A percentile compares a stretch with the other conserved stretches of the same genome.
Conservation (phyloP, 1,140 invertebrate species). For the Colletes gigas region DNA sequence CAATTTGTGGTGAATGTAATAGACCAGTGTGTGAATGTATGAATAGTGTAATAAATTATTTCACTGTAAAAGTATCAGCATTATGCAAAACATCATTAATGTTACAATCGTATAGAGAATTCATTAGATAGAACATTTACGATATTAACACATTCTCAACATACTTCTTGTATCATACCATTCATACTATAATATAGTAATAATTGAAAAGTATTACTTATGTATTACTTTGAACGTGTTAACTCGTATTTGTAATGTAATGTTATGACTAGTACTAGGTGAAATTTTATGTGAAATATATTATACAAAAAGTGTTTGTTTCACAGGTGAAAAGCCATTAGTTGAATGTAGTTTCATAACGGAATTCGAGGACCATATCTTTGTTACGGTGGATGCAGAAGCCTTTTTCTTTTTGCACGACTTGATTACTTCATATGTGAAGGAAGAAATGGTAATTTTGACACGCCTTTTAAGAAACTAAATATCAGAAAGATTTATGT, state of each 20-base stretch:
- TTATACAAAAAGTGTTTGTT: neutral
- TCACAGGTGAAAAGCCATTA: slow-evolving; percentile 89
- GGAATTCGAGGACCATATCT: slow-evolving; percentile 99
- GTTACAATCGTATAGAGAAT: neutral
- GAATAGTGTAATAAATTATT: neutral
- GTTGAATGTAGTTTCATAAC: slow-evolving; percentile 98
- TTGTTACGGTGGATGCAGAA: slow-evolving; percentile 98
- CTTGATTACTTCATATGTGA: slow-evolving; percentile 96
- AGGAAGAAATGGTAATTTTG: slow-evolving; percentile 90
- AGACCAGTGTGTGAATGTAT: neutral
- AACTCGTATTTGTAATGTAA: neutral
- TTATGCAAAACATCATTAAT: neutral
- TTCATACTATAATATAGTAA: neutral
- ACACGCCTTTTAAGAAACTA: neutral
- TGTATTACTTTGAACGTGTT: neutral
- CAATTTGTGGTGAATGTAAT: neutral
- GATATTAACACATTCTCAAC: neutral
- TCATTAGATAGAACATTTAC: neutral
- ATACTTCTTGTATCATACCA: neutral
- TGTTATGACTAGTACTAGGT: neutral
- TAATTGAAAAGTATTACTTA: neutral
- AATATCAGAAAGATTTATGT: neutral
- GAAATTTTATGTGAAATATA: neutral
- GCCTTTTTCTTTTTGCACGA: slow-evolving; percentile 99
- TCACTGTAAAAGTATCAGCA: neutral